Evolutionary conservation across 2,888 invertebrate genomes (phyloP).

Genomic region (Acronicta alni): DNA sequence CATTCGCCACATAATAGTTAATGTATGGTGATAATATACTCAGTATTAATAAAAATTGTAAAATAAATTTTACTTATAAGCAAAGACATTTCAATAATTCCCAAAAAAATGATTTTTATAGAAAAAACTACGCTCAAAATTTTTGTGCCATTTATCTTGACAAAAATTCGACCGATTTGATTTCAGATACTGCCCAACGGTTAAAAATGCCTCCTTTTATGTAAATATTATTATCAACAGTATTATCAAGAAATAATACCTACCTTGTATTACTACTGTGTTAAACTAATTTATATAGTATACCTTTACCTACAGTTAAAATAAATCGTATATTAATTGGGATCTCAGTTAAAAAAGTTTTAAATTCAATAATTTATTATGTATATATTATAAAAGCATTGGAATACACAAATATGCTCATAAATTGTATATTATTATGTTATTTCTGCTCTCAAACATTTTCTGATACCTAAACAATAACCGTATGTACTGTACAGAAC

Average conservation of each 20-base stretch:
- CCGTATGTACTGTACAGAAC: too few species aligned
- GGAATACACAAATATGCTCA: too few species aligned
- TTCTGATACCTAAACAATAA: too few species aligned
- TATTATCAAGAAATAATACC: constrained; percentile 50
- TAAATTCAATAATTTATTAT: too few species aligned
- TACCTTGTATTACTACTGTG: constrained; percentile 12
- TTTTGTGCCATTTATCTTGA: constrained; percentile 48
- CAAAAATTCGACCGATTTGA: constrained; percentile 18
- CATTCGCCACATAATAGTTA: constrained; percentile 55
- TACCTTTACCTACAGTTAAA: too few species aligned
- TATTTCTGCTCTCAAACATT: too few species aligned
- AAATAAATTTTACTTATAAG: constrained; percentile 65
- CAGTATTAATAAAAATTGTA: constrained; percentile 76
- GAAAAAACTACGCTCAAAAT: constrained; percentile 54
- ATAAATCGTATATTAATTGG: too few species aligned
- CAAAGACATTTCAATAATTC: constrained; percentile 36
- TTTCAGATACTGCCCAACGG: constrained; percentile 22
- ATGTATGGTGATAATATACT: constrained; percentile 68
- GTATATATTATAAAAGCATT: too few species aligned
- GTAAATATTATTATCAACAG: constrained; percentile 48
- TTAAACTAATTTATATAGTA: background rate
- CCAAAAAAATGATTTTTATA: constrained; percentile 29
- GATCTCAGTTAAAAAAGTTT: too few species aligned
- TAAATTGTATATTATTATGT: too few species aligned
- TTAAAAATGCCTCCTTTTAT: constrained; percentile 21